phyloP scores from a whole-genome alignment of 2,113 vertebrate genomes.

The Oplegnathus fasciatus region DNA sequence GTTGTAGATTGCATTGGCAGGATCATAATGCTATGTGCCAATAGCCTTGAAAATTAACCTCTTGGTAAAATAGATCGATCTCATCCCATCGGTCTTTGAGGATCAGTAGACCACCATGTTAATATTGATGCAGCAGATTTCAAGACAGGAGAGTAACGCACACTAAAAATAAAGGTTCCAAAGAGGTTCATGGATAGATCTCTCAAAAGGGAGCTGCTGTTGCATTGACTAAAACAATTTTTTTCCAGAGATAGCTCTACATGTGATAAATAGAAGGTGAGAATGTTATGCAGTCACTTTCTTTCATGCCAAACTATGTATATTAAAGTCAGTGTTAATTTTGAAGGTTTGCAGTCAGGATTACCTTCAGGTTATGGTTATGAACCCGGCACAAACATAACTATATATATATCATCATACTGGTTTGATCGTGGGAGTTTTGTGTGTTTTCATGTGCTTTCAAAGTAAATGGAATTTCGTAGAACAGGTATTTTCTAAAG shows the following conservation, averaged over 20 bases:
- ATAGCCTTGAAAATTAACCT: constrained; percentile 70
- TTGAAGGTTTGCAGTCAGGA: too few species aligned
- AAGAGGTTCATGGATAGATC: background rate
- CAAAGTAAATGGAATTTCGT: too few species aligned
- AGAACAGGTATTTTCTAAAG: background rate
- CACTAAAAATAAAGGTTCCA: constrained; percentile 20
- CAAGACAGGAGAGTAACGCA: constrained; percentile 30
- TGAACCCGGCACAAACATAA: too few species aligned
- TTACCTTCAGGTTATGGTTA: too few species aligned
- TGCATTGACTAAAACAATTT: background rate
- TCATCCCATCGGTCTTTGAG: constrained; percentile 58
- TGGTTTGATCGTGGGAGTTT: too few species aligned
- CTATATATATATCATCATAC: too few species aligned
- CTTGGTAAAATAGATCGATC: constrained; percentile 46
- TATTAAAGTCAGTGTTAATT: too few species aligned
- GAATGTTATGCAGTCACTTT: background rate
- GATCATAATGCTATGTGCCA: constrained; percentile 65
- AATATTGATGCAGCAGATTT: constrained; percentile 24
- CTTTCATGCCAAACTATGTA: background rate
- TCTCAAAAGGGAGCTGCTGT: background rate
- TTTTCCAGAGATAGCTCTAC: too few species aligned
- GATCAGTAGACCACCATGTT: constrained; percentile 34
- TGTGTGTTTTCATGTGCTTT: too few species aligned
- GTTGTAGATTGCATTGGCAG: constrained; percentile 19
- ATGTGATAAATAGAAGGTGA: background rate